Evolutionary conservation across 1,140 invertebrate species (phyloP).

Genomic region (Pseudomyrmex gracilis): DNA sequence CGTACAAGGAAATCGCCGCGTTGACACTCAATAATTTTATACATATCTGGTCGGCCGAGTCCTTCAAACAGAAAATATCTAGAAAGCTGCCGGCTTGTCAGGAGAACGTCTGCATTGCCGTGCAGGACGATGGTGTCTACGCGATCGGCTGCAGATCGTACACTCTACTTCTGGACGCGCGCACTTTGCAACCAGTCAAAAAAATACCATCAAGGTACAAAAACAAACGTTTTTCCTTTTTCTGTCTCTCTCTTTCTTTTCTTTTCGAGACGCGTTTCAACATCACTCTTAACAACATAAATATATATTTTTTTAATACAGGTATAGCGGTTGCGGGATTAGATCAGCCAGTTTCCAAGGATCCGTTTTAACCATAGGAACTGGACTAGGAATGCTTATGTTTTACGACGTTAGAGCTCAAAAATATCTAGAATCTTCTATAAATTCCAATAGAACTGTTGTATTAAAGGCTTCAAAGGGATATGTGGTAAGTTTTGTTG

Average conservation of each 20-base stretch:
- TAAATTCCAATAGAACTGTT: constrained; percentile 94
- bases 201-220: constrained; percentile 86
- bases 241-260: neutral
- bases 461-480: constrained; percentile 95
- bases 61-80: constrained; percentile 93
- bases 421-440: constrained; percentile 96
- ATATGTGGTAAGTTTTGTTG: constrained; percentile 91
- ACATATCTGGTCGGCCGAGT: constrained; percentile 96
- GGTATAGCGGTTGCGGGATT: constrained; percentile 94
- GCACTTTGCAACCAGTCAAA: constrained; percentile 92
- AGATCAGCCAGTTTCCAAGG: constrained; percentile 96
- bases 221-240: too few species aligned
- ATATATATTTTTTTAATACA: constrained; percentile 83
- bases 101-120: constrained; percentile 97
- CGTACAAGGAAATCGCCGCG: constrained; percentile 95
- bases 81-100: constrained; percentile 94
- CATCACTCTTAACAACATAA: neutral
- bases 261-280: neutral
- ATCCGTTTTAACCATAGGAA: constrained; percentile 96
- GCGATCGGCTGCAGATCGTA: constrained; percentile 97
- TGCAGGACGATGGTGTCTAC: constrained; percentile 93
- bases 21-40: constrained; percentile 96
- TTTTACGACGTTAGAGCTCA: constrained; percentile 97
- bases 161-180: constrained; percentile 94
- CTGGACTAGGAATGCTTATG: constrained; percentile 95